Evolutionary conservation across 2,113 vertebrate species (phyloP).

Genomic region (Fulmarus glacialis): DNA sequence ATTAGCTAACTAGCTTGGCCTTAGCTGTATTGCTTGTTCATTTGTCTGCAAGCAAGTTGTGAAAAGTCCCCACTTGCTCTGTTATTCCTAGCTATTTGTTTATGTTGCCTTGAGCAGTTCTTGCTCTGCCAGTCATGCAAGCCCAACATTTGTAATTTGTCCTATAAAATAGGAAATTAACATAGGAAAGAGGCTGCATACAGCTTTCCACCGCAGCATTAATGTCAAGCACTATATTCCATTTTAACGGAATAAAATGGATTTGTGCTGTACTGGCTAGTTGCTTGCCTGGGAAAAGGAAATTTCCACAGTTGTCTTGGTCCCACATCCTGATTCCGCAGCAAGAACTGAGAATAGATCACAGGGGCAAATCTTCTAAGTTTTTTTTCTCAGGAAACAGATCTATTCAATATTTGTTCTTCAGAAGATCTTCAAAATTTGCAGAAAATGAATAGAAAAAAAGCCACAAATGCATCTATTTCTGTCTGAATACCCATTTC

Average conservation of each 20-base stretch:
- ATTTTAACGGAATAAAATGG: not conserved
- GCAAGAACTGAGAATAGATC: not conserved
- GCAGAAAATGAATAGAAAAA: not conserved
- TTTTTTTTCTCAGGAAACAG: not conserved
- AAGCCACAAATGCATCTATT: not conserved
- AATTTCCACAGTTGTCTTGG: constrained; percentile 4
- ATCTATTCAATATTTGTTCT: not conserved
- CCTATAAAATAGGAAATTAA: constrained; percentile 37
- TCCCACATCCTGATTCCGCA: not conserved
- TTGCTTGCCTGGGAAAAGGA: not conserved
- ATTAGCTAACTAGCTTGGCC: not conserved
- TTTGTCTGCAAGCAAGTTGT: constrained; percentile 18
- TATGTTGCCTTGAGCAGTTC: constrained; percentile 18
- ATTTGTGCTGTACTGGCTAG: not conserved
- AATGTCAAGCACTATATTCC: not conserved
- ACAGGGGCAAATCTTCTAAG: not conserved
- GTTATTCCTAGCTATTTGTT: constrained; percentile 40
- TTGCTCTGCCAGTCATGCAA: constrained; percentile 44
- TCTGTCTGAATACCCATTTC: not conserved
- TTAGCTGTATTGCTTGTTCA: not conserved
- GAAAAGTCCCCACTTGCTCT: not conserved
- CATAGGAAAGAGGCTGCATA: not conserved
- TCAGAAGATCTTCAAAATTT: not conserved
- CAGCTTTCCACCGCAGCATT: not conserved
- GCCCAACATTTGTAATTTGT: constrained; percentile 27